These are phyloP conservation scores for Plebejus anna DNA, from an alignment of 2,888 invertebrate genomes.

Conservation along the genomic window DNA sequence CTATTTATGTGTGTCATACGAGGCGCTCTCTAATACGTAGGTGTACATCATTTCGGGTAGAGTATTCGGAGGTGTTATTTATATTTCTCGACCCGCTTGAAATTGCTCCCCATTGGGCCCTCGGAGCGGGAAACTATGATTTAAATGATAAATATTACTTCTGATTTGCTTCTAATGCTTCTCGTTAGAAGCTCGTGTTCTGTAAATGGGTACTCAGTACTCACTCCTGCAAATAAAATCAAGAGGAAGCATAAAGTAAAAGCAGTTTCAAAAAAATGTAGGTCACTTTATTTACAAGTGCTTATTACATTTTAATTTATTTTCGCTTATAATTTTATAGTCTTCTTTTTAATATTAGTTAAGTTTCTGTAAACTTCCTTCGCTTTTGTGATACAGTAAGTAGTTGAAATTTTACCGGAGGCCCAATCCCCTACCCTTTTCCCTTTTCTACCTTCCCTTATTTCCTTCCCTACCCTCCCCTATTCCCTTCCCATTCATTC, in stretches of 20 bases:
- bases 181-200: neutral
- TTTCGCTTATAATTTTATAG: too few species aligned
- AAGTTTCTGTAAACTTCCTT: too few species aligned
- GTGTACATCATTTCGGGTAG: constrained; percentile 68
- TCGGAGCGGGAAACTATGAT: constrained; percentile 49
- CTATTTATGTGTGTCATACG: constrained; percentile 78
- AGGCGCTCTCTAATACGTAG: constrained; percentile 70
- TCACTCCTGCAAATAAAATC: neutral
- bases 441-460: too few species aligned
- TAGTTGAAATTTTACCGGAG: too few species aligned
- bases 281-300: neutral
- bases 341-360: too few species aligned
- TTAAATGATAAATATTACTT: constrained; percentile 44
- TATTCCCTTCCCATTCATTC: too few species aligned
- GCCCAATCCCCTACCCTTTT: too few species aligned
- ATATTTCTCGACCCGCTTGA: constrained; percentile 56
- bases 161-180: constrained; percentile 41
- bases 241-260: neutral
- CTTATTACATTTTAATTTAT: too few species aligned
- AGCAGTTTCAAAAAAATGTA: neutral
- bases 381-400: too few species aligned
- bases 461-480: too few species aligned
- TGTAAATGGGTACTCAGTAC: neutral
- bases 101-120: constrained; percentile 56
- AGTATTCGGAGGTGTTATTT: constrained; percentile 59